Evolutionary conservation across 2,888 invertebrate species (phyloP), one percentile per base, ranked within the genome.

Genomic region (Idaea aversata): DNA sequence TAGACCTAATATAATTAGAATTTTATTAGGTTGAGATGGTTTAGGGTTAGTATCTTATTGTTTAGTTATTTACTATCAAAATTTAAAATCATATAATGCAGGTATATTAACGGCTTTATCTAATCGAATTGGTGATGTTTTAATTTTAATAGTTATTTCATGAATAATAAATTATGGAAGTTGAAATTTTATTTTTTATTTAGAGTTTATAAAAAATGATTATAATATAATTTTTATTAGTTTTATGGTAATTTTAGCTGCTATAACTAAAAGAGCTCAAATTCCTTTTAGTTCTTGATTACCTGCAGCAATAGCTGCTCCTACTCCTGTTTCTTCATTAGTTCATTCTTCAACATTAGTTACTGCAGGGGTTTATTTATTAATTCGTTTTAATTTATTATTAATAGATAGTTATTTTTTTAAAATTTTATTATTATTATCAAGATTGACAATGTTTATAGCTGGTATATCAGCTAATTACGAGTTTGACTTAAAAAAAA

Each of bases 221-320:
- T 86, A 65, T 72, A 76, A 75, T 67, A 94, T 93, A 82, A 73
- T 73, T 75, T 78, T 93, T 76, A 84, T 93, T 84, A 80, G 82
- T 0, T 7, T 74, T n/a, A 88, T 94, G 77, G 80, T 93, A 71
- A 87, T 91, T 81, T 85, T 93, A 74, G 95, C 95, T 0, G 93
- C 94, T 64, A 94, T 96, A 90, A 96, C 96, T 68, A 97, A 97
- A 88, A 96, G 96, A 74, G 96, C 96, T 81, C 96, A 97, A 87
- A 94, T 96, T 93, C 96, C 96, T 61, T 97, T 97, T 95, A 96
- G 95, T 70, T 94, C 95, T 61, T 97, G 96, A 77, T 86, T 96
- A 62, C 96, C 96, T 0, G 95, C 95, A 0, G 96, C 96, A 60
- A 96, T 96, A 86, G 95, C 96, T 0, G 96, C 96, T 61, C 96